Percentiles rank a stretch among this genome's conserved stretches.
These are phyloP conservation scores for Ophraella communa DNA, from an alignment of 2,888 invertebrate genomes.

Conservation along the genomic window DNA sequence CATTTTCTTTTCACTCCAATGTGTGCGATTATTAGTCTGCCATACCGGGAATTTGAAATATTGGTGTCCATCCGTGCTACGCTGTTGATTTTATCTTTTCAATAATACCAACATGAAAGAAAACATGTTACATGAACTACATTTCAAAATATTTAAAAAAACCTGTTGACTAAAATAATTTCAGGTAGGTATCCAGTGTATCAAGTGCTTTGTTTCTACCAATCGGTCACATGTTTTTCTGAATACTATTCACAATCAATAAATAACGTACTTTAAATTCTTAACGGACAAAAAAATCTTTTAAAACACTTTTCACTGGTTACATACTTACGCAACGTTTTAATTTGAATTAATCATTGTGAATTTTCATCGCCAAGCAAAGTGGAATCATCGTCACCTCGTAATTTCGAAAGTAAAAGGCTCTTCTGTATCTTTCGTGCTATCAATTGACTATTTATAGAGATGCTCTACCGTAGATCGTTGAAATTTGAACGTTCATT, in stretches of 20 bases:
- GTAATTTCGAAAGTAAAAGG: slow-evolving; percentile 46
- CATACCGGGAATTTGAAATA: no score
- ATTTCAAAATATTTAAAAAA: no score
- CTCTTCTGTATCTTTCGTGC: slow-evolving; percentile 33
- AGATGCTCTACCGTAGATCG: neutral
- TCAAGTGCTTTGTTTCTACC: no score
- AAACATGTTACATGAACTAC: no score
- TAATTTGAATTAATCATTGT: slow-evolving; percentile 37
- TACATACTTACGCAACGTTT: slow-evolving; percentile 37
- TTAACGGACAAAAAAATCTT: neutral
- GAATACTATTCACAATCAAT: neutral
- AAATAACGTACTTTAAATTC: slow-evolving; percentile 1
- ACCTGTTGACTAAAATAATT: no score
- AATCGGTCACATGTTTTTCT: neutral
- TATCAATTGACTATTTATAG: slow-evolving; percentile 37
- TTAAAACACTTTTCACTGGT: neutral
- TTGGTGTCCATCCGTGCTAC: no score
- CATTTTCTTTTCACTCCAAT: no score
- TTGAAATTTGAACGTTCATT: slow-evolving; percentile 8
- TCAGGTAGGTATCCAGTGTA: neutral
- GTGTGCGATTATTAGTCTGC: no score
- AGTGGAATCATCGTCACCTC: slow-evolving; percentile 50
- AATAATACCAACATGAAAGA: no score
- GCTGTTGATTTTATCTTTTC: no score
- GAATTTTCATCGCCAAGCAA: slow-evolving; percentile 44